Conservation (phyloP, 2,113 vertebrate genomes). For the Pungitius pungitius region DNA sequence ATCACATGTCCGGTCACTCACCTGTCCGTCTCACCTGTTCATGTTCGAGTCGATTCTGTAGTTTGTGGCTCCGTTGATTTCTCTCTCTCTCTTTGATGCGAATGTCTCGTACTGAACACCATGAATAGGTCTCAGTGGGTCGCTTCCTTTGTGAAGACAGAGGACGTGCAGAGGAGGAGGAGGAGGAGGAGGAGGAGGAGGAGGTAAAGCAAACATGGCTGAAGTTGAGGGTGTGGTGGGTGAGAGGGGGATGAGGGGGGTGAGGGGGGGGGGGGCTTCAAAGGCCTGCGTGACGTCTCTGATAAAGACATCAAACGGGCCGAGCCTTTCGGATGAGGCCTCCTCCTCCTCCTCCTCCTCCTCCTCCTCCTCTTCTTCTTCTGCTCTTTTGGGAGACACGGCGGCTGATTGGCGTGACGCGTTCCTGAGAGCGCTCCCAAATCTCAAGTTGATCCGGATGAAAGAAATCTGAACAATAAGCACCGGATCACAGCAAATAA, state of each 20-base stretch:
- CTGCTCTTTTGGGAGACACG: slow-evolving; percentile 21
- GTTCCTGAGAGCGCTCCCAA: neutral
- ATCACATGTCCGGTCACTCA: too few species aligned
- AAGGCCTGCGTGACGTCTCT: slow-evolving; percentile 54
- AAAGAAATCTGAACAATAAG: neutral
- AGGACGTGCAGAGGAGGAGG: neutral
- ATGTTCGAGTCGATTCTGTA: too few species aligned
- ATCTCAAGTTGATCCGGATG: neutral
- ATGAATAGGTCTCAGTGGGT: neutral
- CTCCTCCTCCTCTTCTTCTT: neutral
- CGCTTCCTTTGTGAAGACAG: neutral
- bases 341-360: neutral
- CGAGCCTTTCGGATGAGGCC: slow-evolving; percentile 45
- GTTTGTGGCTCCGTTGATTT: too few species aligned
- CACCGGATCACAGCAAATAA: neutral
- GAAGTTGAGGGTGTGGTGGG: slow-evolving; percentile 8
- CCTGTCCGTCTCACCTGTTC: too few species aligned
- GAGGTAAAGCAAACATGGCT: slow-evolving; percentile 53
- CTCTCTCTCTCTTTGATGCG: too few species aligned
- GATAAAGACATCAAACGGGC: slow-evolving; percentile 67
- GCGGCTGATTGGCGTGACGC: slow-evolving; percentile 24
- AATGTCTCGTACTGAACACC: too few species aligned
- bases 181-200: neutral
- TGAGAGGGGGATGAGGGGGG: neutral
- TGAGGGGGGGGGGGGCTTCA: slow-evolving; percentile 44